A percentile compares a stretch with the other conserved stretches of the same genome.
These are phyloP conservation scores for Helogale parvula DNA, from an alignment of 2,113 vertebrate genomes.

Conservation along the genomic window DNA sequence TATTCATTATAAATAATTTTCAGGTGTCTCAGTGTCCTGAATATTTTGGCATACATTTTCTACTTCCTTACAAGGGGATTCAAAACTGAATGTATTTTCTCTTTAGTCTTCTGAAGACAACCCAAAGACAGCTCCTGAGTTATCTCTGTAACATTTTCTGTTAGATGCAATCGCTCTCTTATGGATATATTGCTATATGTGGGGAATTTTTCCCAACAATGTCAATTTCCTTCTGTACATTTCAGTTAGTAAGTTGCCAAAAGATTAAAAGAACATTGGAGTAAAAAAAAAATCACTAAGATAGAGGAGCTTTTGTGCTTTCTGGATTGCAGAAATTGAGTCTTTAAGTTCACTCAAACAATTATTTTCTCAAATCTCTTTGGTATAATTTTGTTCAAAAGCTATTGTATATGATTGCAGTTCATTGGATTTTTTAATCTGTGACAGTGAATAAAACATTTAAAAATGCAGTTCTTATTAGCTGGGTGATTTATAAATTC, in stretches of 20 bases:
- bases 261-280: constrained; percentile 63
- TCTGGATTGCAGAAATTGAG: constrained; percentile 32
- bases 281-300: background rate
- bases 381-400: constrained; percentile 39
- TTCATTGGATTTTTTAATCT: constrained; percentile 30
- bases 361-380: constrained; percentile 53
- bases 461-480: constrained; percentile 44
- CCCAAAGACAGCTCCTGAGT: constrained; percentile 49
- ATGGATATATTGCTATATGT: constrained; percentile 44
- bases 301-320: constrained; percentile 44
- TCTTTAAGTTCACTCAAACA: constrained; percentile 23
- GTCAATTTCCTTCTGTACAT: constrained; percentile 41
- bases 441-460: constrained; percentile 11
- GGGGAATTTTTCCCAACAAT: constrained; percentile 15
- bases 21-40: constrained; percentile 60
- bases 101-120: constrained; percentile 59
- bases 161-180: constrained; percentile 37
- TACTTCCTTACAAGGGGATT: constrained; percentile 56
- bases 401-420: background rate
- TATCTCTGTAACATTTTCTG: constrained; percentile 67
- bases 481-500: constrained; percentile 25
- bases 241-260: constrained; percentile 61
- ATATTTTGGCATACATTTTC: constrained; percentile 65
- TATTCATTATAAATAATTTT: constrained; percentile 57
- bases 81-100: constrained; percentile 64